phyloP scores from a whole-genome alignment of 1,140 invertebrate species.

The Periplaneta americana region DNA sequence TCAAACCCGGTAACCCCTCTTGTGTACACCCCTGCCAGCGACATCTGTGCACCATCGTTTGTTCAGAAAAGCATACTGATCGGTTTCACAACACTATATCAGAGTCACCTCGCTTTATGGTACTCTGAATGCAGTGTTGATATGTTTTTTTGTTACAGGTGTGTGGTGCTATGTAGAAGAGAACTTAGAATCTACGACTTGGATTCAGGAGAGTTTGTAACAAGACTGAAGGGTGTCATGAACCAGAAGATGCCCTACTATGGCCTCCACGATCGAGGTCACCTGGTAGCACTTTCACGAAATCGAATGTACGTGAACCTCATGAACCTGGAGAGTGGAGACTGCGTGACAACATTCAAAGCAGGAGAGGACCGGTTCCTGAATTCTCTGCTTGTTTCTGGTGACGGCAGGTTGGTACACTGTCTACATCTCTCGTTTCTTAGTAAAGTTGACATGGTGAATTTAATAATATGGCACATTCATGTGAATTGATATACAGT shows the following conservation, averaged over 20 bases:
- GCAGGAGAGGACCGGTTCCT: slow-evolving; percentile 83
- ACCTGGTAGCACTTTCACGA: slow-evolving; percentile 73
- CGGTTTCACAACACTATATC: no score
- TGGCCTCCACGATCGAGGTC: slow-evolving; percentile 70
- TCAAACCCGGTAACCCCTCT: no score
- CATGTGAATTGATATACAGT: no score
- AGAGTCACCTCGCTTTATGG: no score
- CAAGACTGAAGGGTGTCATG: slow-evolving; percentile 79
- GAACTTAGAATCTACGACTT: slow-evolving; percentile 76
- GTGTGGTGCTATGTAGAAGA: slow-evolving; percentile 72
- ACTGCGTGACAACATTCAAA: slow-evolving; percentile 83
- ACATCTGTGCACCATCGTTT: no score
- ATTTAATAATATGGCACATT: no score
- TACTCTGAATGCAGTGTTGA: no score
- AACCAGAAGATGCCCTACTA: slow-evolving; percentile 90
- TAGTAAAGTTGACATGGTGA: no score
- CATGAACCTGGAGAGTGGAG: slow-evolving; percentile 75
- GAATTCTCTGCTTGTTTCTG: slow-evolving; percentile 79
- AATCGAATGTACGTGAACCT: slow-evolving; percentile 89
- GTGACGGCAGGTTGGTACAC: slow-evolving; percentile 81
- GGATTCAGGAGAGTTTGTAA: slow-evolving; percentile 61
- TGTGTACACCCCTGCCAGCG: no score
- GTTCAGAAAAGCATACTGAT: no score
- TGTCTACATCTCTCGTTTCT: no score
- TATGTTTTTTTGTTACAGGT: slow-evolving; percentile 46